Percentiles rank a stretch among this genome's conserved stretches.
Evolutionary conservation across 1,140 invertebrate species (phyloP).

Genomic region (Sinella curviseta): DNA sequence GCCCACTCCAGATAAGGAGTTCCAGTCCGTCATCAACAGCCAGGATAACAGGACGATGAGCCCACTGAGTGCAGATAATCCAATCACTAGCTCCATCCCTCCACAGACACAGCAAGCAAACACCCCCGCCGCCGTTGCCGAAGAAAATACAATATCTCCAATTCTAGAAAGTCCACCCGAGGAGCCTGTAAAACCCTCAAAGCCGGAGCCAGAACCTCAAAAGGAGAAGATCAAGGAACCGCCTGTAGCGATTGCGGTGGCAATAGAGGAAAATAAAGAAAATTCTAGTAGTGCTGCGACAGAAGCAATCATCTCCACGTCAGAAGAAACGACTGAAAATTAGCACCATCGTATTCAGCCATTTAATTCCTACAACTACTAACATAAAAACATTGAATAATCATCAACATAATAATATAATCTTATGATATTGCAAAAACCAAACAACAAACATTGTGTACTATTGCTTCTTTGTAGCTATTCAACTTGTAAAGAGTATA

Average conservation of each 20-base stretch:
- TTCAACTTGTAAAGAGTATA: neutral
- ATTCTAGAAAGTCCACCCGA: neutral
- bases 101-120: neutral
- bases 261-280: neutral
- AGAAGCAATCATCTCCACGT: neutral
- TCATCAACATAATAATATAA: neutral
- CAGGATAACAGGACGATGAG: neutral
- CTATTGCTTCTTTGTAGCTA: constrained; percentile 14
- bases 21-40: constrained; percentile 45
- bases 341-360: neutral
- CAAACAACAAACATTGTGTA: neutral
- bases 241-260: neutral
- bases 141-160: neutral
- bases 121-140: neutral
- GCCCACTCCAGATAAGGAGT: constrained; percentile 48
- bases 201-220: neutral
- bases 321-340: constrained; percentile 13
- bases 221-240: neutral
- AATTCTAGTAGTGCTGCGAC: neutral
- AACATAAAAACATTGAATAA: neutral
- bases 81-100: neutral
- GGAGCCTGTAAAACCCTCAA: neutral
- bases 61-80: neutral
- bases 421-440: neutral
- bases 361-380: neutral